A percentile compares a stretch with the other conserved stretches of the same genome.
Evolutionary conservation across 2,797 vertebrate species (phyloP).

Genomic region (Odontamblyopus lacepedii): DNA sequence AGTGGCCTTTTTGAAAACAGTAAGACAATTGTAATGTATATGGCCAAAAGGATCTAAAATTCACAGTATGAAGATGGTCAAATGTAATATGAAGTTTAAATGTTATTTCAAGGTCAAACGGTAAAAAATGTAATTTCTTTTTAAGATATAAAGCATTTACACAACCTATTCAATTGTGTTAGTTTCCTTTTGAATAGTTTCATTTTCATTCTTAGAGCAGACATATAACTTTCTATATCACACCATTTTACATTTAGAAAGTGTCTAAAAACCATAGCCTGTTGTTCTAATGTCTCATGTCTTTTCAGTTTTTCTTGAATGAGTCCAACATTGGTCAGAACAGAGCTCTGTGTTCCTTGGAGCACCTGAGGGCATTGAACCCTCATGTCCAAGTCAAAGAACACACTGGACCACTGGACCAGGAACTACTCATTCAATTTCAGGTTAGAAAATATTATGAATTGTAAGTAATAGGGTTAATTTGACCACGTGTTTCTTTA

Average conservation of each 20-base stretch:
- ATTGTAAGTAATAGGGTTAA: too few relatives aligned
- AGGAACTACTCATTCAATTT: conserved; percentile 75
- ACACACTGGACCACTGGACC: conserved; percentile 61
- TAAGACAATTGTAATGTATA: too few relatives aligned
- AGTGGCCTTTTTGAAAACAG: too few relatives aligned
- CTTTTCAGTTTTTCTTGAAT: conserved; percentile 82
- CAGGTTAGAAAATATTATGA: conserved; percentile 65
- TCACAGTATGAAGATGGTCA: too few relatives aligned
- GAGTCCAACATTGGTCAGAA: conserved; percentile 79
- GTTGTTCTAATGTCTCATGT: neutral
- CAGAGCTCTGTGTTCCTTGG: conserved; percentile 75
- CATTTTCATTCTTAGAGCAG: neutral
- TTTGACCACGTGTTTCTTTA: too few relatives aligned
- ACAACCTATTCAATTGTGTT: too few relatives aligned
- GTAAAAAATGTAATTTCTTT: neutral
- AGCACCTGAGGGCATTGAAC: conserved; percentile 78
- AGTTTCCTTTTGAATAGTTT: conserved; percentile 13
- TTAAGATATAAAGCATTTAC: neutral
- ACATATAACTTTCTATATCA: neutral
- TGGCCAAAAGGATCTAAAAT: too few relatives aligned
- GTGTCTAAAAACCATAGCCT: neutral
- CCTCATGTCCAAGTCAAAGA: conserved; percentile 66
- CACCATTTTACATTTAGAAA: neutral
- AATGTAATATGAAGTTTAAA: too few relatives aligned
- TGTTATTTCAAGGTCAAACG: neutral